Base-by-base conservation (phyloP, 1,140 invertebrate genomes). In the Sminthurinus signatus region DNA sequence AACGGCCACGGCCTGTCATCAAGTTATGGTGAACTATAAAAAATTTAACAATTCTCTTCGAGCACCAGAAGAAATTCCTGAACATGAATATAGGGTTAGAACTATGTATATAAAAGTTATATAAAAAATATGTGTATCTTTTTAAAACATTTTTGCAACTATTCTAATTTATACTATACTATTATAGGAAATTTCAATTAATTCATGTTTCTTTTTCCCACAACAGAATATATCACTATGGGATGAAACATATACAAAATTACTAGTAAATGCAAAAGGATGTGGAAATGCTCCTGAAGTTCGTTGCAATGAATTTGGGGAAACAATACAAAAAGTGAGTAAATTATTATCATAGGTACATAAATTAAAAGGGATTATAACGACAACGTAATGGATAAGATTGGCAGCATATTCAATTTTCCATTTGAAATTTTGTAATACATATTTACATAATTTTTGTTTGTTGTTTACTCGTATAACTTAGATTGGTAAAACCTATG, bases 41-140 rank as follows among this genome's bases (percentile, higher is more conserved):
- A 56, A 56, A 42, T n/a, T 19, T 23, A 39, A 56, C 31, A 83
- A 88, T 28, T 91, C 88, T 32, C 92, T 89, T 73, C 81, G 88
- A 68, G 89, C 92, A 78, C 89, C 89, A 67, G 89, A 87, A 75
- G 88, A 87, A 3, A 83, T 83, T n/a, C 81, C 82, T 2, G 78
- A 82, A 14, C 76, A 80, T 46, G 75, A 82, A 48, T 86, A 85
- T 69, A 82, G 81, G 65, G 82, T 56, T 10, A 42, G 14, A 48
- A 25, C 19, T n/a, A n/a, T n/a, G n/a, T n/a, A n/a, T n/a, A n/a
- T n/a, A n/a, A n/a, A n/a, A n/a, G n/a, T 48, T 39, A 39, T 39
- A 10, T 39, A 39, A 17, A 39, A 39, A 10, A 10, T 39, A 39
- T 39, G 8, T 8, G 8, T 39, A 10, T 14, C 8, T 14, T 46